These are phyloP conservation scores for Hypsopygia costalis DNA, from an alignment of 2,888 invertebrate genomes.

Conservation along the genomic window DNA sequence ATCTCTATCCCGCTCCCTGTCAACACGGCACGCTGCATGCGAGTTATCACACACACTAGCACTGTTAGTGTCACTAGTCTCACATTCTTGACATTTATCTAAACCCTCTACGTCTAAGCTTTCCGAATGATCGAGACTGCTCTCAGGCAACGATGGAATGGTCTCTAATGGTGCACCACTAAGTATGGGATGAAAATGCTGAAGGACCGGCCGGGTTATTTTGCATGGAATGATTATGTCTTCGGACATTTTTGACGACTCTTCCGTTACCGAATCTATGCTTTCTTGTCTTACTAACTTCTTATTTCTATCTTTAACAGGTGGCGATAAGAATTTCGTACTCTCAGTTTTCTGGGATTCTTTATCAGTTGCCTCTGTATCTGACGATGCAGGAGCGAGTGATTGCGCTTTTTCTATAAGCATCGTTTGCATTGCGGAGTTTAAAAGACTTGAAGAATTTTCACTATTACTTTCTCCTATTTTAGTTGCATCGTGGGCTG, in stretches of 20 bases:
- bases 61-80: slow-evolving; percentile 52
- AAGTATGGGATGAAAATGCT: slow-evolving; percentile 60
- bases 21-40: slow-evolving; percentile 77
- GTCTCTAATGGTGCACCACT: slow-evolving; percentile 61
- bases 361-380: slow-evolving; percentile 9
- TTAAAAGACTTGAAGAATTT: slow-evolving; percentile 22
- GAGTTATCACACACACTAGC: slow-evolving; percentile 78
- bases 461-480: not conserved
- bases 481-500: too few relatives aligned
- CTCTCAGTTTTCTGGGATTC: slow-evolving; percentile 1
- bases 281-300: slow-evolving; percentile 61
- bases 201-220: slow-evolving; percentile 50
- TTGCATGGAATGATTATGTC: slow-evolving; percentile 43
- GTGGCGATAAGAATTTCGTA: too few relatives aligned
- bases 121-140: slow-evolving; percentile 49
- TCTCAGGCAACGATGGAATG: slow-evolving; percentile 67
- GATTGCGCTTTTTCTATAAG: slow-evolving; percentile 22
- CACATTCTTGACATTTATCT: slow-evolving; percentile 17
- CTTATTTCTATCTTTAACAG: slow-evolving; percentile 30
- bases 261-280: slow-evolving; percentile 46
- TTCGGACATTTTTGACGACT: slow-evolving; percentile 59
- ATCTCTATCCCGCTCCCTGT: slow-evolving; percentile 61
- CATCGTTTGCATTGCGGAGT: slow-evolving; percentile 31
- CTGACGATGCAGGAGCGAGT: slow-evolving; percentile 9
- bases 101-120: slow-evolving; percentile 54